A percentile compares a stretch with the other conserved stretches of the same genome.
Evolutionary conservation across 2,797 vertebrate genomes (phyloP).

Genomic region (Leptatherina wallacei): DNA sequence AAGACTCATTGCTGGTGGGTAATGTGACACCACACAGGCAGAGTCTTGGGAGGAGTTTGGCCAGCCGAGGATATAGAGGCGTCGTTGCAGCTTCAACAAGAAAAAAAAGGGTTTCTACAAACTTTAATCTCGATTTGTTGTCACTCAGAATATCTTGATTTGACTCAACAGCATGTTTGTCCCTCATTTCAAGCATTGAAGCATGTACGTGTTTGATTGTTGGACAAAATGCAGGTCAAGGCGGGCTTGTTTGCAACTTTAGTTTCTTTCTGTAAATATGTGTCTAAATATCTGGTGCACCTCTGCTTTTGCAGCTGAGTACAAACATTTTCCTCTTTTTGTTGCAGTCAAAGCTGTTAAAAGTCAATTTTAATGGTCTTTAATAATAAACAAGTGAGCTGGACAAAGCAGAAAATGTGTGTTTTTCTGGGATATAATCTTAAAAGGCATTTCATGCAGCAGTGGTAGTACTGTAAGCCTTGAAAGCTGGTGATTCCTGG

Average conservation of each 20-base stretch:
- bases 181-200: not conserved
- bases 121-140: not conserved
- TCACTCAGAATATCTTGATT: not conserved
- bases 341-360: not conserved
- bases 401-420: not conserved
- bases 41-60: conserved; percentile 8
- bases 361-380: not conserved
- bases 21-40: not conserved
- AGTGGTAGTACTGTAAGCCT: not conserved
- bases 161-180: not conserved
- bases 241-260: too few species aligned
- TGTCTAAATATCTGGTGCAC: too few species aligned
- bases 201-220: not conserved
- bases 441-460: not conserved
- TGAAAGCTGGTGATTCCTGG: not conserved
- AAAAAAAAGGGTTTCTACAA: too few species aligned
- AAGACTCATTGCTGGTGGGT: not conserved
- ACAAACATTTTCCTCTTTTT: too few species aligned
- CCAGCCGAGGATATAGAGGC: not conserved
- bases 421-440: not conserved
- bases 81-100: not conserved
- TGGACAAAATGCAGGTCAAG: not conserved
- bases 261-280: too few species aligned
- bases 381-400: not conserved
- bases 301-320: not conserved